Evolutionary conservation across 2,113 vertebrate species (phyloP), one percentile per base, ranked within the genome.

Genomic region (Carassius gibelio): DNA sequence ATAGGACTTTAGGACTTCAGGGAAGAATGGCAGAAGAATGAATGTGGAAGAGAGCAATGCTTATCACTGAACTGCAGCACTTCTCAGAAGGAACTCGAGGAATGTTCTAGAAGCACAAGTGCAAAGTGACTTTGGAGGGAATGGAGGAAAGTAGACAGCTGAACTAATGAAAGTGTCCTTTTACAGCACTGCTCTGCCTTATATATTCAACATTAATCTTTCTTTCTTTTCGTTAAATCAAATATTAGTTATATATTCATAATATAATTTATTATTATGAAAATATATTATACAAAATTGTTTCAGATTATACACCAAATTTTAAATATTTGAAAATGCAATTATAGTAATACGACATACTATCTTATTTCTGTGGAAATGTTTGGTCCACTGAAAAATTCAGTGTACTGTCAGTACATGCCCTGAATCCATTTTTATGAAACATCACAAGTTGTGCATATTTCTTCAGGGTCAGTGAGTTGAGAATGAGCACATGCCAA

Each of bases 361-460:
- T 42, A 42, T 59, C 57, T 8, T 59, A 59, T 59, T 59, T 23
- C 71, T 30, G 45, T 75, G 72, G 19, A 38, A 36, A 57, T 21
- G 17, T 21, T 34, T 36, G 11, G 4, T 36, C 15, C 11, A 10
- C 23, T 30, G 5, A 14, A 10, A 61, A 75, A 64, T 10, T n/a
- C 74, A 15, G 45, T 69, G 71, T 30, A 30, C 83, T 85, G 85
- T 88, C 72, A 81, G 77, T 57, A 38, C 74, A 78, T 74, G 62
- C 23, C 71, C 74, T 6, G 50, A 36, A 75, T 84, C 86, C 80
- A 84, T 88, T 81, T 83, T 78, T 82, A 84, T 69, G 84, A 82
- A 88, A 79, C 62, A 50, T 85, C 84, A 87, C 88, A 83, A 88
- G 82, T 38, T 86, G 84, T 87, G 50, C 55, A 82, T 55, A 79